Conservation (phyloP, 2,797 vertebrate species). For the Myripristis murdjan region DNA sequence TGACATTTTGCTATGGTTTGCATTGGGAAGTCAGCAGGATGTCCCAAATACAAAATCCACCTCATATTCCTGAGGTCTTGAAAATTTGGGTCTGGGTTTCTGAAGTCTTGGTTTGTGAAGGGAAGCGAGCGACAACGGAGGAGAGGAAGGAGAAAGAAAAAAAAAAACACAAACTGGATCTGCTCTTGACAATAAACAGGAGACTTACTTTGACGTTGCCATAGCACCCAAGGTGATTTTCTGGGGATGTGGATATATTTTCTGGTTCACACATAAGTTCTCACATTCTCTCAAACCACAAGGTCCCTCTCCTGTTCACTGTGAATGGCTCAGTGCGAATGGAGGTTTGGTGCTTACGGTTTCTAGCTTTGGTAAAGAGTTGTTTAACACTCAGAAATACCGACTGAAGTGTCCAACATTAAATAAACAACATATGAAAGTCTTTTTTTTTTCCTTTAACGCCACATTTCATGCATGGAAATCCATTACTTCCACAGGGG, state of each 20-base stretch:
- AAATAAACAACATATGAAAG: neutral
- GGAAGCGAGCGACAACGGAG: no score
- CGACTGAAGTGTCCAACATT: neutral
- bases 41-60: no score
- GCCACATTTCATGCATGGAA: slow-evolving; percentile 21
- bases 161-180: no score
- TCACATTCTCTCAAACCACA: neutral
- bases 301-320: neutral
- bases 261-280: neutral
- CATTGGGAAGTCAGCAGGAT: no score
- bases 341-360: neutral
- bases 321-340: no score
- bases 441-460: slow-evolving; percentile 4
- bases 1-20: no score
- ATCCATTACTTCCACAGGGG: slow-evolving; percentile 39
- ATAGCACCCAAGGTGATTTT: neutral
- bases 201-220: no score
- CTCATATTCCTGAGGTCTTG: no score
- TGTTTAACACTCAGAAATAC: neutral
- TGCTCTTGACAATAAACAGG: no score
- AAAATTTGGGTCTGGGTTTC: no score
- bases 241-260: neutral
- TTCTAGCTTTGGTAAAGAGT: slow-evolving; percentile 8
- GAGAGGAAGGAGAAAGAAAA: no score
- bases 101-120: no score